phyloP scores from a whole-genome alignment of 2,888 invertebrate genomes.

The Tachina fera region DNA sequence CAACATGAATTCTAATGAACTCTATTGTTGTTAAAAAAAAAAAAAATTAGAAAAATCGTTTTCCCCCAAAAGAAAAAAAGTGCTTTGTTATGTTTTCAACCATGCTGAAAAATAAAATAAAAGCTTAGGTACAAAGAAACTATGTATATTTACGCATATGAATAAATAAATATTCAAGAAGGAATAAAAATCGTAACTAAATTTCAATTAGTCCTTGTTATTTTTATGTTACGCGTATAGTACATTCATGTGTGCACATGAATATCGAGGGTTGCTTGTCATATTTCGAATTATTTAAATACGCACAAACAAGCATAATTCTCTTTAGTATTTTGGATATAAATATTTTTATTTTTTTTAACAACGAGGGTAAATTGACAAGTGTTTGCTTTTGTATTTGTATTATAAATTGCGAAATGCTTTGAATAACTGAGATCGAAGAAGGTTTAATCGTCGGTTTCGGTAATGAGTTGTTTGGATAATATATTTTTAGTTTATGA shows the following conservation, averaged over 20 bases:
- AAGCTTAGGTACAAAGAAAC: background rate
- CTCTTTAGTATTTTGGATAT: slow-evolving; percentile 25
- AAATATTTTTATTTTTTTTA: background rate
- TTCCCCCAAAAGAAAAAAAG: slow-evolving; percentile 10
- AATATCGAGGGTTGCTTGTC: slow-evolving; percentile 60
- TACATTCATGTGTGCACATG: background rate
- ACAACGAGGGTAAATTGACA: slow-evolving; percentile 8
- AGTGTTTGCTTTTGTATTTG: background rate
- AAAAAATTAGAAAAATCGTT: background rate
- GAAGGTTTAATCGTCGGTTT: too few species aligned
- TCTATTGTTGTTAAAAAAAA: slow-evolving; percentile 39
- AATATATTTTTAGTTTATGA: too few species aligned
- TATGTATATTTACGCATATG: slow-evolving; percentile 1
- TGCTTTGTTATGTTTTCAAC: slow-evolving; percentile 41
- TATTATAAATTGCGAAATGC: too few species aligned
- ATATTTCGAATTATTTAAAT: slow-evolving; percentile 56
- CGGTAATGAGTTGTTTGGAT: too few species aligned
- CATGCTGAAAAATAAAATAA: background rate
- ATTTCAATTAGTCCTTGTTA: slow-evolving; percentile 70
- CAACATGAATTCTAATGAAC: slow-evolving; percentile 40
- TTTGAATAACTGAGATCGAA: too few species aligned
- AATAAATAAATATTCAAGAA: slow-evolving; percentile 27
- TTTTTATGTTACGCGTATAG: background rate
- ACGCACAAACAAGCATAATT: slow-evolving; percentile 48
- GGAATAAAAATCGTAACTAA: slow-evolving; percentile 54